Percentiles rank a stretch among this genome's conserved stretches.
Conservation (phyloP, 2,888 invertebrate genomes). For the Hemistola chrysoprasaria region DNA sequence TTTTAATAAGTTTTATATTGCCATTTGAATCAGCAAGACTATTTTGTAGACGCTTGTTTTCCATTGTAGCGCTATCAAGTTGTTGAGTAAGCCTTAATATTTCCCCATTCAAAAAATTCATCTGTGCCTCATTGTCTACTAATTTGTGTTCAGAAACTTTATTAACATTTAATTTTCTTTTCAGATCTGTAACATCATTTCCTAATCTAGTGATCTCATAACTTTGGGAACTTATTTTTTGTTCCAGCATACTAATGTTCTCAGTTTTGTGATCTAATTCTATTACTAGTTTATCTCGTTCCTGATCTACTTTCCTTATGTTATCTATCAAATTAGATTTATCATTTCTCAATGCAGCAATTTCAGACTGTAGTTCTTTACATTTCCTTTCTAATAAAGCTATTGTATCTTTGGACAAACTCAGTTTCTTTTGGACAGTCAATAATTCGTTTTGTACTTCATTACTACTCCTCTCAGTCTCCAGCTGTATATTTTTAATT, state of each 20-base stretch:
- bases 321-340: conserved; percentile 84
- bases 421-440: conserved; percentile 84
- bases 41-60: conserved; percentile 88
- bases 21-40: conserved; percentile 85
- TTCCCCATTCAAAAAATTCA: conserved; percentile 82
- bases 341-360: conserved; percentile 83
- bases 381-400: conserved; percentile 82
- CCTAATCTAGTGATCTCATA: conserved; percentile 79
- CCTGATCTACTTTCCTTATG: conserved; percentile 85
- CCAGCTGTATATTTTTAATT: conserved; percentile 87
- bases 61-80: conserved; percentile 82
- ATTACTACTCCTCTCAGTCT: conserved; percentile 87
- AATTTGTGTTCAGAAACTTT: conserved; percentile 75
- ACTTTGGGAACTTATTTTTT: conserved; percentile 83
- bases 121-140: conserved; percentile 76
- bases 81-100: conserved; percentile 78
- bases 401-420: conserved; percentile 81
- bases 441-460: conserved; percentile 86
- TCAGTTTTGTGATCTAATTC: conserved; percentile 89
- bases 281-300: conserved; percentile 86
- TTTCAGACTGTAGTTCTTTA: conserved; percentile 83
- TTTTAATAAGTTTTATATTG: conserved; percentile 83
- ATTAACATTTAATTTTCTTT: conserved; percentile 73
- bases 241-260: conserved; percentile 84
- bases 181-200: conserved; percentile 77